Percentiles rank a stretch among this genome's conserved stretches.
These are phyloP conservation scores for Strix uralensis DNA, from an alignment of 2,113 vertebrate genomes.

Conservation along the genomic window DNA sequence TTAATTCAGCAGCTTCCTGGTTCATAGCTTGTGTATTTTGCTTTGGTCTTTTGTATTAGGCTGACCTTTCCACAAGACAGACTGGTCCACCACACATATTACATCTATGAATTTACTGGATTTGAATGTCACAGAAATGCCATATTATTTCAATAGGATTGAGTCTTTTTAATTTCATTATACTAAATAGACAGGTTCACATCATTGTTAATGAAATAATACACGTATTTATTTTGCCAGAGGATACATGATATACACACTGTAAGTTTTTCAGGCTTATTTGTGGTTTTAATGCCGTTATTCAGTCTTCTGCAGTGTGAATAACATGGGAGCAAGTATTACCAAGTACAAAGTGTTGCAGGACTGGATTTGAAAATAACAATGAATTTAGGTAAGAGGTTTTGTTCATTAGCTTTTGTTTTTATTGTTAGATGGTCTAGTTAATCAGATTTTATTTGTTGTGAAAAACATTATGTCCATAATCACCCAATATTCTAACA, in stretches of 20 bases:
- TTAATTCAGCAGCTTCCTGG: neutral
- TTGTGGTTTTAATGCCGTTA: neutral
- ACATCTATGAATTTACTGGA: neutral
- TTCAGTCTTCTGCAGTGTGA: neutral
- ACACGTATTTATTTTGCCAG: neutral
- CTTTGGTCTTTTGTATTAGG: neutral
- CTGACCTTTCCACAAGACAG: neutral
- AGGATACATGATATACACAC: rapidly evolving
- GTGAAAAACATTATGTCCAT: neutral
- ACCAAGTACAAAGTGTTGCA: neutral
- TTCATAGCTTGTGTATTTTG: neutral
- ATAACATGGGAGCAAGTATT: neutral
- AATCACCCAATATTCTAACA: neutral
- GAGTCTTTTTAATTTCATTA: neutral
- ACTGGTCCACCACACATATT: neutral
- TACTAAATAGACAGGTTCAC: neutral
- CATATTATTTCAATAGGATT: neutral
- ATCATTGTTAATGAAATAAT: neutral
- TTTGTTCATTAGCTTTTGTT: neutral
- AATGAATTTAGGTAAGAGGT: neutral
- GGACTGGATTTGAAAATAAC: neutral
- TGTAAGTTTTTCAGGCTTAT: neutral
- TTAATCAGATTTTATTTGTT: neutral
- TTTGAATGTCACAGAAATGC: neutral
- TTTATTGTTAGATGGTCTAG: neutral